Base-by-base conservation (phyloP, 2,113 vertebrate species). In the Catharus fuscescens region DNA sequence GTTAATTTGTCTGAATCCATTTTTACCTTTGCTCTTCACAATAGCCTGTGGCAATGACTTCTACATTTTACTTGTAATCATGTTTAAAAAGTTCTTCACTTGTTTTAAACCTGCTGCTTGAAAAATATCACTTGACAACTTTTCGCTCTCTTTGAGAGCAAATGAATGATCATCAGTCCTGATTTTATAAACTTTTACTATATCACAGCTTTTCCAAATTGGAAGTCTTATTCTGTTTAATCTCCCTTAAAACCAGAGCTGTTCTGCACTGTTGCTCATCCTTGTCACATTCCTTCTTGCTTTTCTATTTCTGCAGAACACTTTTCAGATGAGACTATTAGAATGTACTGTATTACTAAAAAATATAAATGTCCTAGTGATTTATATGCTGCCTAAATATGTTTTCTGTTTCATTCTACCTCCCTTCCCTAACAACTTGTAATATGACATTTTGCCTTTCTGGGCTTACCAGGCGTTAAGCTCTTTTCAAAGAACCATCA, bases 251-350 rank as follows among this genome's bases (percentile, higher is more conserved):
- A 90, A 90, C 36, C 52, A 76, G 67, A 93, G 34, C 29, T 64
- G 16, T 64, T 90, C 57, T 3, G 0, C 72, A 52, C 53, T 60
- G 34, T 81, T 71, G 29, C 91, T 92, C 52, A 79, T 92, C 70
- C 40, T 82, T 90, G 70, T 88, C 61, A 79, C 32, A 60, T 54
- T 90, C 24, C 48, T 88, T 90, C 48, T 29, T 67, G 38, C 19
- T 92, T 92, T 79, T 71, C 81, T 85, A 34, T 85, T 94, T 92
- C 66, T 88, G 34, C 29, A 48, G 91, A 76, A 34, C 32, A 7
- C 15, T 77, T 91, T 71, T 52, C 32, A 91, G 59, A 80, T 25
- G 2, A 60, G 20, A 86, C 29, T 76, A 77, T 56, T 69, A 80
- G 66, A 91, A 91, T 38, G 16, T 48, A 56, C 26, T 50, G 9